These are phyloP conservation scores for Bettongia penicillata DNA, from an alignment of 2,113 vertebrate genomes.

Conservation along the genomic window DNA sequence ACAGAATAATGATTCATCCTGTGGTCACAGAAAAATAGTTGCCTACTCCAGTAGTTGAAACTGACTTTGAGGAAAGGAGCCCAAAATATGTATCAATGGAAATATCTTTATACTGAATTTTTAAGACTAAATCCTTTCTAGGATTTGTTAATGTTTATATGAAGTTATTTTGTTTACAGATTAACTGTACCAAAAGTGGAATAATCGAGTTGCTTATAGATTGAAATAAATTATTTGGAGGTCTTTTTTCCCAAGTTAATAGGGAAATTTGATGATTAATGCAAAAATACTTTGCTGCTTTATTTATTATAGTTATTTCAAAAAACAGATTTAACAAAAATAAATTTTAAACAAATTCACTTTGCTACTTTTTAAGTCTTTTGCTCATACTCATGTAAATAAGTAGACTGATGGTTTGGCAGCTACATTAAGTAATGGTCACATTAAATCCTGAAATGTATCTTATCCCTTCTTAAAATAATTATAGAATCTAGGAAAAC, in stretches of 20 bases:
- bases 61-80: slow-evolving; percentile 26
- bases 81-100: slow-evolving; percentile 34
- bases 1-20: slow-evolving; percentile 55
- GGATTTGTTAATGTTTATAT: slow-evolving; percentile 42
- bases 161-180: slow-evolving; percentile 28
- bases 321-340: slow-evolving; percentile 2
- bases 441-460: not conserved
- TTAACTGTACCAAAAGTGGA: not conserved
- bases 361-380: not conserved
- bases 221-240: slow-evolving; percentile 40
- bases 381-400: not conserved
- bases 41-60: slow-evolving; percentile 12
- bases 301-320: slow-evolving; percentile 15
- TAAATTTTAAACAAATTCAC: not conserved
- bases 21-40: slow-evolving; percentile 17
- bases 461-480: not conserved
- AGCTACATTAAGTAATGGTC: not conserved
- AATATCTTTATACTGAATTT: slow-evolving; percentile 17
- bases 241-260: slow-evolving; percentile 37
- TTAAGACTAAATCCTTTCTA: slow-evolving; percentile 30
- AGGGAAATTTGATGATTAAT: slow-evolving; percentile 22
- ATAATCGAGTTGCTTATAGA: slow-evolving; percentile 1
- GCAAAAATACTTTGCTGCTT: slow-evolving; percentile 27
- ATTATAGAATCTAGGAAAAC: not conserved
- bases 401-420: not conserved